Evolutionary conservation across 2,113 vertebrate genomes (phyloP), one percentile per base, ranked within the genome.

Genomic region (Geothlypis trichas): DNA sequence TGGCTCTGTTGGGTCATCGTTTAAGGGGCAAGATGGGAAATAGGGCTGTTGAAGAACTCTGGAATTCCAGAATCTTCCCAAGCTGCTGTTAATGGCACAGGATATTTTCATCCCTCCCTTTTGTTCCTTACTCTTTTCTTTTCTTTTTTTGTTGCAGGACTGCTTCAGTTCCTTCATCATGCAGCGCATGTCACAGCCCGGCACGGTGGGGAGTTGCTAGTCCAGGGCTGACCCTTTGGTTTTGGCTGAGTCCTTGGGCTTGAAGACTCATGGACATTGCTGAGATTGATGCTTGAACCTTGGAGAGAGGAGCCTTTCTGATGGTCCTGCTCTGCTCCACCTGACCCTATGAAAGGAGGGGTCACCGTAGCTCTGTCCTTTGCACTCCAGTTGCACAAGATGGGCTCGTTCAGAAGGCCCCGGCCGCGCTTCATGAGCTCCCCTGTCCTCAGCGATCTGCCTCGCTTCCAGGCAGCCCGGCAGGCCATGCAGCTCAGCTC

Each of bases 361-460:
- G 91, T 97, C 16, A 63, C 95, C 3, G 7, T 95, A 71, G 62
- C 79, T 82, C 89, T 87, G 2, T 87, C 93, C 84, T 91, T 97
- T 11, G 94, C 80, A 15, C 63, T 87, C 3, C 98, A 97, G 61
- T 86, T 95, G 66, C 95, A 91, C 87, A 98, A 93, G 95, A 98
- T 98, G 98, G 98, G 98, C 84, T 98, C 98, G 0, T 98, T 98
- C 95, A 93, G 98, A 37, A 95, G 97, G 75, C 98, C 98, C 1
- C 95, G 98, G 4, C 98, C 99, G 1, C 99, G 99, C 28, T 99
- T 99, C 95, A 99, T 99, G 99, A 99, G 99, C 95, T 99, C 99
- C 24, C 99, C 99, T 0, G 99, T 99, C 28, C 98, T 99, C 91
- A 99, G 98, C 3, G 99, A 99, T 80, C 97, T 99, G 57, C 98